Evolutionary conservation across 2,797 vertebrate genomes (phyloP).

Genomic region (Varecia variegata): DNA sequence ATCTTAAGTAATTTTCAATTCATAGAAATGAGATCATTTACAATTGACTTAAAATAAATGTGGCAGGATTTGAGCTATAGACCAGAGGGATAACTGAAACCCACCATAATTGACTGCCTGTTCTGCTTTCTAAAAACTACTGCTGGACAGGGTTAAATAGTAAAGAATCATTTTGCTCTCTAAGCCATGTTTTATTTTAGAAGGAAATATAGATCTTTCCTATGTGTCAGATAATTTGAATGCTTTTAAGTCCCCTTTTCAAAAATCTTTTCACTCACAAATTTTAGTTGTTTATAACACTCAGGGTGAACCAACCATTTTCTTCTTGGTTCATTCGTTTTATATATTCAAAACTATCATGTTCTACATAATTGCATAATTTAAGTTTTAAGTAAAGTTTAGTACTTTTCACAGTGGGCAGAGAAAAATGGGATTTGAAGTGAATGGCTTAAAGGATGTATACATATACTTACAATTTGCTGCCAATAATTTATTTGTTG

Average conservation of each 20-base stretch:
- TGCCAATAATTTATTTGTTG: neutral
- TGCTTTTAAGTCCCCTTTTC: neutral
- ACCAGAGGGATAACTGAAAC: neutral
- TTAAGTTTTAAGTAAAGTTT: neutral
- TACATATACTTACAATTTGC: neutral
- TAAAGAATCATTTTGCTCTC: neutral
- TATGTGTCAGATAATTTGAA: neutral
- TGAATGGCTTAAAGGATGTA: neutral
- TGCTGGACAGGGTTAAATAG: neutral
- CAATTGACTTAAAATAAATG: slow-evolving; percentile 9
- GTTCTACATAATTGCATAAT: neutral
- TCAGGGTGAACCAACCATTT: neutral
- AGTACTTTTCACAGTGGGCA: neutral
- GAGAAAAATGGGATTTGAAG: neutral
- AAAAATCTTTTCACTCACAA: neutral
- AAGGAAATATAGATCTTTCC: neutral
- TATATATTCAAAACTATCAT: neutral
- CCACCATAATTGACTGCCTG: neutral
- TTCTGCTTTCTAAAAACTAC: neutral
- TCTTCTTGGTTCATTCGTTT: neutral
- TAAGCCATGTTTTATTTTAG: neutral
- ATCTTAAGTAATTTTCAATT: neutral
- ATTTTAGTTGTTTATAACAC: neutral
- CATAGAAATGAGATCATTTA: neutral
- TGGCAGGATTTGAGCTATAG: neutral